Base-by-base conservation (phyloP, 37 sponge, comb jelly and placozoan species). In the Spongia lamella region DNA sequence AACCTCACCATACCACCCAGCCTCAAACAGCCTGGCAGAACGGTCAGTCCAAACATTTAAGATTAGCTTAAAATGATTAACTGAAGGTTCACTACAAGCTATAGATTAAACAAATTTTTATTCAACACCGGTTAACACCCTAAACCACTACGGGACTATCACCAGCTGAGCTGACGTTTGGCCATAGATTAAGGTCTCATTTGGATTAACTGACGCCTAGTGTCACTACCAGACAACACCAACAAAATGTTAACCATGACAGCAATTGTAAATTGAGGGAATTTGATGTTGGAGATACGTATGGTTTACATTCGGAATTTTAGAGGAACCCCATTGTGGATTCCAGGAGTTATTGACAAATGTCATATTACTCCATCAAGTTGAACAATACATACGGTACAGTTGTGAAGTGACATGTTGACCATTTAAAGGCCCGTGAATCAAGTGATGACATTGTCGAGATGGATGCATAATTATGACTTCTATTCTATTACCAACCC, bases 181-280 rank as follows among this genome's bases (percentile, higher is more conserved):
- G 66, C 20, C 72, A 60, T 26, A 27, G 70, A 37, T 34, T 47
- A 31, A 56, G 79, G 37, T 69, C 79, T 16, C 39, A 62, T 16
- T 56, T 81, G 20, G 81, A 81, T 25, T 21, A 61, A 38, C 49
- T 79, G 31, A 33, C n/a, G 37, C 80, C 80, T 1, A 47, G 68
- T 43, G 35, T 56, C 29, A 32, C 61, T 38, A 31, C 53, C 25
- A 52, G 62, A 68, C 80, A 69, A 37, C 21, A 20, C 9, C 19
- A 68, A 37, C 80, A 69, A 51, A 57, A 43, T 26, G 31, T 29
- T 31, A 26, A 58, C 38, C 80, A 79, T 24, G 70, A 68, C 32
- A 51, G 27, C 38, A 61, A 58, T 32, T 61, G 19, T 38, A 61
- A 17, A 34, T 62, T 22, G 62, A 60, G 47, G 5, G 47, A 43